Evolutionary conservation across 2,797 vertebrate genomes (phyloP).

Genomic region (Fringilla coelebs): DNA sequence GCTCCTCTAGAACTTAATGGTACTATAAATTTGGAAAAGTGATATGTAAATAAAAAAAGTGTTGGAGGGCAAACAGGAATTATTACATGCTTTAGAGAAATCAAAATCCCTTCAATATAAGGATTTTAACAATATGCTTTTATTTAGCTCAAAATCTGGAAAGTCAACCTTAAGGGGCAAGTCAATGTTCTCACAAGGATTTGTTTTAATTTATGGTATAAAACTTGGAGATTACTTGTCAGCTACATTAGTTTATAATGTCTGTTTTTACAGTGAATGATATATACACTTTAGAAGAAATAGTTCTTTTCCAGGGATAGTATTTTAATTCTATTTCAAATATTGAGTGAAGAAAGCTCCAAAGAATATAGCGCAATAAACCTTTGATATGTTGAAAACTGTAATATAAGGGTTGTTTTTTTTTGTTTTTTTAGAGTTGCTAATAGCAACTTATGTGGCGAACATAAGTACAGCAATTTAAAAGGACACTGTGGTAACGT

Average conservation of each 20-base stretch:
- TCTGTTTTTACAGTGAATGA: background rate
- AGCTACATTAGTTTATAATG: background rate
- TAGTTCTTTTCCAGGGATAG: background rate
- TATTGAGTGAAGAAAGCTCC: background rate
- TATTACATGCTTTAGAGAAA: background rate
- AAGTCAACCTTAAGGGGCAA: background rate
- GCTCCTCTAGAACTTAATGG: background rate
- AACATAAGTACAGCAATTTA: conserved; percentile 68
- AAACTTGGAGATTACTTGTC: conserved; percentile 6
- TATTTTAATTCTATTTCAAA: conserved; percentile 16
- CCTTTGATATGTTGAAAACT: conserved; percentile 3
- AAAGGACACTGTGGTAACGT: conserved; percentile 58
- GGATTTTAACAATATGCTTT: background rate
- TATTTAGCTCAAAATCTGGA: background rate
- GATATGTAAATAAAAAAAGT: background rate
- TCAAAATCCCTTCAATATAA: background rate
- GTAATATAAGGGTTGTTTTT: background rate
- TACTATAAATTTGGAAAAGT: background rate
- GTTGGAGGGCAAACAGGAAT: background rate
- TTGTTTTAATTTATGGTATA: conserved; percentile 17
- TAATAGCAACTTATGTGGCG: conserved; percentile 63
- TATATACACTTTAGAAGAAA: background rate
- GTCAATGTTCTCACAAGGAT: conserved; percentile 1
- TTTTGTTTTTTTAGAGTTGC: conserved; percentile 14
- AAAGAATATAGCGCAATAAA: conserved; percentile 17